Base-by-base conservation (phyloP, 2,797 vertebrate species). In the Gouania willdenowi region DNA sequence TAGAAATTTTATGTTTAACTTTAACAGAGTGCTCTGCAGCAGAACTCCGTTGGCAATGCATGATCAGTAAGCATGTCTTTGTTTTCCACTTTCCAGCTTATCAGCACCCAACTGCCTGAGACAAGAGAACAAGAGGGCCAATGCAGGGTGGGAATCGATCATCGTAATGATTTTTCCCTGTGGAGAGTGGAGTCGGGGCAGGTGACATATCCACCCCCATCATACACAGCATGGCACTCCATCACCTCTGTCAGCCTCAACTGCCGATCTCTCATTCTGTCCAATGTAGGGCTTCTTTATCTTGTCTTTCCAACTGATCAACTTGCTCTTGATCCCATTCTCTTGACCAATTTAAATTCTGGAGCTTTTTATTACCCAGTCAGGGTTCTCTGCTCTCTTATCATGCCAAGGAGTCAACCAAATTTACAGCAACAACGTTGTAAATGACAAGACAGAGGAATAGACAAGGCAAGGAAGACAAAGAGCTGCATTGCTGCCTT, bases 181-280 rank as follows among this genome's bases (percentile, higher is more conserved):
- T 32, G 44, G 47, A 61, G 57, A 62, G 54, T 60, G 46, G 55
- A 70, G 43, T 71, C 47, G 15, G 29, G 63, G 69, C 72, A 76
- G 71, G 71, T 74, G 79, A 81, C 72, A 63, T 20, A 43, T 72
- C 54, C 67, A 38, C 42, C 56, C 61, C 69, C 56, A 70, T 74
- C 77, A 67, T 58, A 71, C 41, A 17, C 46, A 31, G 52, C 61
- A 21, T 49, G 59, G 38, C 53, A 53, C 68, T 84, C 75, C 71
- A 76, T 78, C 81, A 82, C 61, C 63, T 53, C 40, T 48, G 65
- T 64, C 68, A 54, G 47, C 37, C 44, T 10, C 22, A 46, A 46
- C 43, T 12, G 35, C 62, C 52, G 41, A 62, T 49, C 66, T 47
- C 51, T 74, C 63, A 42, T 54, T 64, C 60, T 25, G 33, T 60